A percentile compares a stretch with the other conserved stretches of the same genome.
phyloP scores from a whole-genome alignment of 2,113 vertebrate species.

The Picathartes gymnocephalus region DNA sequence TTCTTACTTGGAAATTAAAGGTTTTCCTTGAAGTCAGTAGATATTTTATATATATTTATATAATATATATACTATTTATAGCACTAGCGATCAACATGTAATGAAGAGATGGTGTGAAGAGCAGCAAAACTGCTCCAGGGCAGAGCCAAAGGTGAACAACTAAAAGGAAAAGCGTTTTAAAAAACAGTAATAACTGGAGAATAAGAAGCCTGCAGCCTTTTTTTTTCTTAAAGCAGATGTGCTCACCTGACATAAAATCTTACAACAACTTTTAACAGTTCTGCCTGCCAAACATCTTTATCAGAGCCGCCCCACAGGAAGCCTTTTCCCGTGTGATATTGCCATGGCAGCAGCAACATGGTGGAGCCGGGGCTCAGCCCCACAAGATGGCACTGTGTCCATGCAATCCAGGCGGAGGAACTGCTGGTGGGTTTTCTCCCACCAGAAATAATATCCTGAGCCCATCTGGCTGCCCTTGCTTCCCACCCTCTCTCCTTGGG shows the following conservation, averaged over 20 bases:
- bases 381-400: conserved; percentile 71
- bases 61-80: conserved; percentile 56
- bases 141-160: background rate
- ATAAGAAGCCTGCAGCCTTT: background rate
- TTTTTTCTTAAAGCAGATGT: background rate
- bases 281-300: background rate
- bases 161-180: background rate
- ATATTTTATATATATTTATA: conserved; percentile 22
- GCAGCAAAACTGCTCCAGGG: background rate
- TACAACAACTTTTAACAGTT: background rate
- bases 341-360: rapidly evolving
- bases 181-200: background rate
- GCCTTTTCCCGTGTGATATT: rapidly evolving
- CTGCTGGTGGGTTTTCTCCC: background rate
- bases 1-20: background rate
- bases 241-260: background rate
- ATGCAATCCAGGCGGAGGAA: background rate
- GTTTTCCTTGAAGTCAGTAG: conserved; percentile 15
- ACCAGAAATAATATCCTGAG: background rate
- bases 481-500: background rate
- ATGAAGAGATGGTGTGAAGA: background rate
- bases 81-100: conserved; percentile 2
- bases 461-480: background rate
- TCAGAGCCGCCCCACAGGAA: background rate
- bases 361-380: background rate